Conservation (phyloP, 2,888 invertebrate genomes). For the Thelaira solivaga region DNA sequence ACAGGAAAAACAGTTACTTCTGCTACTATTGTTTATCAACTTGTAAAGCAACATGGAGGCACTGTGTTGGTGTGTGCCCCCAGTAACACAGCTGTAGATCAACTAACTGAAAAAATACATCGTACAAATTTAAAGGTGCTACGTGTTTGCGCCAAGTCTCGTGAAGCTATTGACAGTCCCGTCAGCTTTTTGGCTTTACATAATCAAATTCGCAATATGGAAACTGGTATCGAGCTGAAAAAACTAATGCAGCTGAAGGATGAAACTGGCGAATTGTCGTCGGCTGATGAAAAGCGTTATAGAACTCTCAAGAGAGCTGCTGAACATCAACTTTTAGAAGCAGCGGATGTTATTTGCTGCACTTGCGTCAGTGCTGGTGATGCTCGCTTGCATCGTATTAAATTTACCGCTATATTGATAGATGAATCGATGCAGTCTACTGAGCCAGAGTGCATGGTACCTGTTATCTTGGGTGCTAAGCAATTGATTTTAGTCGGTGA, state of each 20-base stretch:
- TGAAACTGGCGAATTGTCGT: conserved; percentile 97
- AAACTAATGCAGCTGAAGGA: conserved; percentile 98
- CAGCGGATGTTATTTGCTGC: conserved; percentile 99
- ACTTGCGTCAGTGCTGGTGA: conserved; percentile 99
- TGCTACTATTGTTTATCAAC: conserved; percentile 98
- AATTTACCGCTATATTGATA: conserved; percentile 97
- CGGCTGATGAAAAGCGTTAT: conserved; percentile 96
- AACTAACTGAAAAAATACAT: conserved; percentile 99
- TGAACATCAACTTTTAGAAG: conserved; percentile 92
- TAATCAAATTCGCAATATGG: conserved; percentile 97
- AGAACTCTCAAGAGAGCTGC: conserved; percentile 92
- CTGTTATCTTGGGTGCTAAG: conserved; percentile 97
- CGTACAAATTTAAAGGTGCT: conserved; percentile 95
- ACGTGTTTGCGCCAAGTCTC: conserved; percentile 96
- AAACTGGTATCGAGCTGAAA: conserved; percentile 93
- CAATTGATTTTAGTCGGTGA: conserved; percentile 98
- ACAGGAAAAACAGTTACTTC: conserved; percentile 99
- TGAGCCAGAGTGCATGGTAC: conserved; percentile 99
- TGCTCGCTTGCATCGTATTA: conserved; percentile 92
- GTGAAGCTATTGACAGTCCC: conserved; percentile 98
- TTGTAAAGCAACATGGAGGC: conserved; percentile 95
- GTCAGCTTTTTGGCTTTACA: conserved; percentile 97
- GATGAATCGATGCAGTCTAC: conserved; percentile 99
- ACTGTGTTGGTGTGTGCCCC: conserved; percentile 99
- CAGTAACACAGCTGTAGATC: conserved; percentile 99